Percentiles rank a stretch among this genome's conserved stretches.
Conservation (phyloP, 2,113 vertebrate genomes). For the Naja naja region DNA sequence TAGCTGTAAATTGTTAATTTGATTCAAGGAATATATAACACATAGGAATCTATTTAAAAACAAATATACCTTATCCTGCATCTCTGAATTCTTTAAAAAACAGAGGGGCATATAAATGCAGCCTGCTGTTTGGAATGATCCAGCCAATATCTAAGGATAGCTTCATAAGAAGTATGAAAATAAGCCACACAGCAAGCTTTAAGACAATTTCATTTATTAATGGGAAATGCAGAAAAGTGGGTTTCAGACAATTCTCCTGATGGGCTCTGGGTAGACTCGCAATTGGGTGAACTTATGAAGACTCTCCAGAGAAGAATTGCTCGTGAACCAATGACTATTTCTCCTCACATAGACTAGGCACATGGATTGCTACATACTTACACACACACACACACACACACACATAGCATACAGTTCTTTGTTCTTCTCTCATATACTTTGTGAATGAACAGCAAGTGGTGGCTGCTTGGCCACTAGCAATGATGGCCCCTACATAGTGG, state of each 20-base stretch:
- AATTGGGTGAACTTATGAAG: background rate
- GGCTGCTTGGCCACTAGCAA: background rate
- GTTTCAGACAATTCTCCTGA: background rate
- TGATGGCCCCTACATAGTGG: background rate
- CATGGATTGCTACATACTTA: background rate
- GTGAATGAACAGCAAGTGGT: background rate
- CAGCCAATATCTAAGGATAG: background rate
- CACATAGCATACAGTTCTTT: background rate
- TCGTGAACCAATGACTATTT: background rate
- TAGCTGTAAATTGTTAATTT: background rate
- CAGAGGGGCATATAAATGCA: background rate
- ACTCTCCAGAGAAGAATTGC: background rate
- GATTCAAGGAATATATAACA: background rate
- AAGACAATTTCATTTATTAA: background rate
- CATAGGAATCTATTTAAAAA: background rate
- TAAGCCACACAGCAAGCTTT: background rate
- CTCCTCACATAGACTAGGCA: background rate
- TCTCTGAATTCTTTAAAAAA: background rate
- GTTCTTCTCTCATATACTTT: background rate
- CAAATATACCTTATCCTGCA: background rate
- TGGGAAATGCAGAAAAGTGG: background rate
- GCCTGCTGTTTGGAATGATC: background rate
- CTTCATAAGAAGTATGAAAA: background rate
- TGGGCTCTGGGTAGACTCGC: no score
- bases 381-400: no score